Evolutionary conservation across 2,888 invertebrate genomes (phyloP).

Genomic region (Oligia latruncula): DNA sequence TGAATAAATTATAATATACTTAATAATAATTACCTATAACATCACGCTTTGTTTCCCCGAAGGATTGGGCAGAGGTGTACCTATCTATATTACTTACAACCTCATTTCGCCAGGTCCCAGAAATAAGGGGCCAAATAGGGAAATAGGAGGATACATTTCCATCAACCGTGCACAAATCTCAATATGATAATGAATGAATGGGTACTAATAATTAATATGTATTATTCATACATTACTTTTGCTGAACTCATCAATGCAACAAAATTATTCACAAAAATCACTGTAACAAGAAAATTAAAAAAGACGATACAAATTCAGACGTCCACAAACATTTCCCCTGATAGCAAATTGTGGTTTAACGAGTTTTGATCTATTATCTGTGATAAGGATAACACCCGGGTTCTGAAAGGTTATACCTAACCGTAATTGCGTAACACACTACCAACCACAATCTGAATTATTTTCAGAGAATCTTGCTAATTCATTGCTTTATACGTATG

Average conservation of each 20-base stretch:
- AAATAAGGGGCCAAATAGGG: background rate
- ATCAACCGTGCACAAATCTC: background rate
- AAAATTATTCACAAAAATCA: background rate
- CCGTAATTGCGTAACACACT: background rate
- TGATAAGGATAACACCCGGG: background rate
- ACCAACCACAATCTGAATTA: background rate
- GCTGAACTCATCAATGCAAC: background rate
- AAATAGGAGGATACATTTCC: background rate
- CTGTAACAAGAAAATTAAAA: background rate
- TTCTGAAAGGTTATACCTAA: background rate
- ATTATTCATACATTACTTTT: background rate
- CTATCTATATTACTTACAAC: background rate
- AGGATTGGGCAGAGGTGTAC: background rate
- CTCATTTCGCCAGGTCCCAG: too few species aligned
- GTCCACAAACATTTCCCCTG: constrained; percentile 17
- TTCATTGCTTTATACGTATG: too few species aligned
- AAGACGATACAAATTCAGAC: constrained; percentile 4
- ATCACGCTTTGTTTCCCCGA: background rate
- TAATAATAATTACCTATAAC: background rate
- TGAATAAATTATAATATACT: too few species aligned
- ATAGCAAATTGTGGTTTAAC: constrained; percentile 15
- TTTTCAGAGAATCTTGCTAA: too few species aligned
- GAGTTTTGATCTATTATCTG: background rate
- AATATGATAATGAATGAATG: background rate
- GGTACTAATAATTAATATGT: background rate